Percentiles rank a stretch among this genome's conserved stretches.
Evolutionary conservation across 2,888 invertebrate species (phyloP).

Genomic region (Hartigia nigra): DNA sequence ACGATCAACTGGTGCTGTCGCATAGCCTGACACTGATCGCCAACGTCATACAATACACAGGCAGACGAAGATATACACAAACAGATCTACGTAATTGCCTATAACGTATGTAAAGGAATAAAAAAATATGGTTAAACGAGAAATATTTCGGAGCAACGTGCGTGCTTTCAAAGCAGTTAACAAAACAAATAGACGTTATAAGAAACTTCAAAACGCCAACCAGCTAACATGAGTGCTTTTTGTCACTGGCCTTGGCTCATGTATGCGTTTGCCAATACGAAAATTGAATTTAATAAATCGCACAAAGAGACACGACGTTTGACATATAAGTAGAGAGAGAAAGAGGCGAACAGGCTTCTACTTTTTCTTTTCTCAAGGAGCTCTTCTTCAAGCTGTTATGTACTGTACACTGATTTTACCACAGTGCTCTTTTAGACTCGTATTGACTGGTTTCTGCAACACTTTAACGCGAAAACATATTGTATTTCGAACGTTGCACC

Average conservation of each 20-base stretch:
- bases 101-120: neutral
- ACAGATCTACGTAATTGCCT: conserved; percentile 20
- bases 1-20: conserved; percentile 10
- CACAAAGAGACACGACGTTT: neutral
- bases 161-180: neutral
- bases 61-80: conserved; percentile 23
- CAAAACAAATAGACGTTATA: neutral
- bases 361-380: neutral
- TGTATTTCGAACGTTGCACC: neutral
- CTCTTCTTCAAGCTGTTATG: neutral
- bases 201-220: conserved; percentile 7
- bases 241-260: conserved; percentile 18
- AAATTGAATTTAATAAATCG: conserved; percentile 4
- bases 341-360: neutral
- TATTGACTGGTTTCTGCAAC: neutral
- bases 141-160: neutral
- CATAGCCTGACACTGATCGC: conserved; percentile 39
- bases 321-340: neutral
- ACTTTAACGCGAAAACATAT: neutral
- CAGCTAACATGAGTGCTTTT: conserved; percentile 13
- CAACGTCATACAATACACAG: conserved; percentile 23
- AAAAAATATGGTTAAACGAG: neutral
- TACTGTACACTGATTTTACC: neutral
- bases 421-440: neutral
- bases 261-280: conserved; percentile 4